Percentiles rank a stretch among this genome's conserved stretches.
phyloP scores from a whole-genome alignment of 2,113 vertebrate species.

The Condylura cristata region DNA sequence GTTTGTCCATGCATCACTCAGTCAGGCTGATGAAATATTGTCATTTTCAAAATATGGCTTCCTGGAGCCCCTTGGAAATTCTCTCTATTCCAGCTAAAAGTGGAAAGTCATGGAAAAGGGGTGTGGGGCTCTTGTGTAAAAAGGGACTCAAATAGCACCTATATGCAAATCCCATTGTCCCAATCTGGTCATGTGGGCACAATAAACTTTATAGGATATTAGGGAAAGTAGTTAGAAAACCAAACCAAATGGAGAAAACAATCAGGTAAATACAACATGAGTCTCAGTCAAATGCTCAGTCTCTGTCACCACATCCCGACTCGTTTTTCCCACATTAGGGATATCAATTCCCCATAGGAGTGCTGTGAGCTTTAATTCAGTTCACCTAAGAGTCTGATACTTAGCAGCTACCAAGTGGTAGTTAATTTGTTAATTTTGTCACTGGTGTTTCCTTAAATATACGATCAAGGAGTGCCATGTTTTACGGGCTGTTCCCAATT shows the following conservation, averaged over 20 bases:
- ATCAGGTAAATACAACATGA: not conserved
- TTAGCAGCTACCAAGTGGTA: not conserved
- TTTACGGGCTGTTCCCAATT: not conserved
- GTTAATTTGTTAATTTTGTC: not conserved
- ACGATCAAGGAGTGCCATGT: not conserved
- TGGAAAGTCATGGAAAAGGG: not conserved
- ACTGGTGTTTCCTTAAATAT: not conserved
- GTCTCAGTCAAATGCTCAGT: not conserved
- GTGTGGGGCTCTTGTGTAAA: not conserved
- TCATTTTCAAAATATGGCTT: not conserved
- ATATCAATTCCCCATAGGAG: not conserved
- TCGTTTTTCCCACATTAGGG: not conserved
- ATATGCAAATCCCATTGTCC: not conserved
- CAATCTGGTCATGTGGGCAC: not conserved
- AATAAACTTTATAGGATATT: not conserved
- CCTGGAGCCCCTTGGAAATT: not conserved
- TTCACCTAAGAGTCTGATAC: not conserved
- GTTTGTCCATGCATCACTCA: not conserved
- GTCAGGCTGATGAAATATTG: no score
- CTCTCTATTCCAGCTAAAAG: not conserved
- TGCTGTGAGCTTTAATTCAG: not conserved
- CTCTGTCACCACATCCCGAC: not conserved
- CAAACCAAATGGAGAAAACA: not conserved
- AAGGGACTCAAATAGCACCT: not conserved
- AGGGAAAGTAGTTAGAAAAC: not conserved